phyloP scores from a whole-genome alignment of 2,113 vertebrate species.

The Piliocolobus tephrosceles region DNA sequence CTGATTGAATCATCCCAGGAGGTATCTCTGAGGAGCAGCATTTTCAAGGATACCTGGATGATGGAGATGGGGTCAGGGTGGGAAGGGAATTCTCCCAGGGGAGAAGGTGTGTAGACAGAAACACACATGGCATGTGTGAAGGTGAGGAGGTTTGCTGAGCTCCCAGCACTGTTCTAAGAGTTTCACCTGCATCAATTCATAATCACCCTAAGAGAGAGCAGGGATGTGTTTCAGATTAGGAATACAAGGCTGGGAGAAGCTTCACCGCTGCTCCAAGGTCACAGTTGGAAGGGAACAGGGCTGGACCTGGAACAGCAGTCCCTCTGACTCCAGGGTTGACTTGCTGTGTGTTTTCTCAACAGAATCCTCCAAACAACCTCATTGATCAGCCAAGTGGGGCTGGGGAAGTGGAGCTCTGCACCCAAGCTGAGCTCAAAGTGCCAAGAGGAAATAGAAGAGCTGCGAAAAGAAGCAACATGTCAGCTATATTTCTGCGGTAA shows the following conservation, averaged over 20 bases:
- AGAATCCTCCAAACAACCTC: accelerated
- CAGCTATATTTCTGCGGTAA: not conserved
- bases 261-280: accelerated
- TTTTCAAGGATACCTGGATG: not conserved
- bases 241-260: too few relatives aligned
- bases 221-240: too few relatives aligned
- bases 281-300: too few relatives aligned
- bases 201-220: not conserved
- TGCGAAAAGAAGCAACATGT: not conserved
- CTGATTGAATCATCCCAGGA: not conserved
- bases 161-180: not conserved
- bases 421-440: not conserved
- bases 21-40: not conserved
- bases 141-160: accelerated
- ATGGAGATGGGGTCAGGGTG: not conserved
- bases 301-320: accelerated
- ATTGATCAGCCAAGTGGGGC: accelerated
- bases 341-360: not conserved
- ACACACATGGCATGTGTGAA: accelerated
- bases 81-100: not conserved
- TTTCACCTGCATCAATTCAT: accelerated
- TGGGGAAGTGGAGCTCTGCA: accelerated
- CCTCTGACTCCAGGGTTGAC: too few relatives aligned
- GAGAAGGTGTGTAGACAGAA: accelerated
- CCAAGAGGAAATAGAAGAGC: accelerated